Evolutionary conservation across 2,888 invertebrate species (phyloP).

Genomic region (Noctua fimbriata): DNA sequence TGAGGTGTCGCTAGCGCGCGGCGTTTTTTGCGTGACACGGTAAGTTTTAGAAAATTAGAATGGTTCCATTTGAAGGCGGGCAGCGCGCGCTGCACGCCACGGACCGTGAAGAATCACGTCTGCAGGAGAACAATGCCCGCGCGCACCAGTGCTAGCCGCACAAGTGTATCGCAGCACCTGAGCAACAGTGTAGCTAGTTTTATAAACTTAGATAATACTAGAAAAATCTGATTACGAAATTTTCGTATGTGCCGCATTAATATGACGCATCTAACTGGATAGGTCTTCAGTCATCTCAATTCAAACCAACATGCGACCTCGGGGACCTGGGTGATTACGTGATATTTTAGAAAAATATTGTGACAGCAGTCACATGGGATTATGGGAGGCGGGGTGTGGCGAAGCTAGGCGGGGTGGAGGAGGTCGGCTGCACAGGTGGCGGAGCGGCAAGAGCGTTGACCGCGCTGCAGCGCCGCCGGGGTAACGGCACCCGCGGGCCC

Average conservation of each 20-base stretch:
- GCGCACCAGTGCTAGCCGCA: conserved; percentile 35
- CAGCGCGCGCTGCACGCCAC: conserved; percentile 60
- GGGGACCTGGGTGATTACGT: not conserved
- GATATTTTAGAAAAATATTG: conserved; percentile 12
- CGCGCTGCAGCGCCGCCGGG: conserved; percentile 67
- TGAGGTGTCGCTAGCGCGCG: conserved; percentile 53
- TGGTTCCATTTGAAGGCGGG: conserved; percentile 64
- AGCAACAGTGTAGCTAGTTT: conserved; percentile 7
- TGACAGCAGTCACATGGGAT: conserved; percentile 14
- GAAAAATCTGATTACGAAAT: not conserved
- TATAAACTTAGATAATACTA: not conserved
- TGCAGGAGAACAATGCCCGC: conserved; percentile 74
- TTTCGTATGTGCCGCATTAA: conserved; percentile 15
- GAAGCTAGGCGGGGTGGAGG: conserved; percentile 58
- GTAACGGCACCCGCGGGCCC: conserved; percentile 83
- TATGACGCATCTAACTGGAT: conserved; percentile 25
- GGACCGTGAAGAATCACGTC: conserved; percentile 74
- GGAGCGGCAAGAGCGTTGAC: conserved; percentile 87
- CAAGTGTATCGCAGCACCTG: conserved; percentile 46
- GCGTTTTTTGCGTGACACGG: conserved; percentile 68
- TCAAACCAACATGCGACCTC: not conserved
- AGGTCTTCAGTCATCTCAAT: not conserved
- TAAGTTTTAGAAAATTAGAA: conserved; percentile 62
- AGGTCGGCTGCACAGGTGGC: conserved; percentile 77
- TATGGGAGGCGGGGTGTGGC: conserved; percentile 40